These are phyloP conservation scores for Ornithoptera priamus DNA, from an alignment of 2,888 invertebrate genomes.

Conservation along the genomic window DNA sequence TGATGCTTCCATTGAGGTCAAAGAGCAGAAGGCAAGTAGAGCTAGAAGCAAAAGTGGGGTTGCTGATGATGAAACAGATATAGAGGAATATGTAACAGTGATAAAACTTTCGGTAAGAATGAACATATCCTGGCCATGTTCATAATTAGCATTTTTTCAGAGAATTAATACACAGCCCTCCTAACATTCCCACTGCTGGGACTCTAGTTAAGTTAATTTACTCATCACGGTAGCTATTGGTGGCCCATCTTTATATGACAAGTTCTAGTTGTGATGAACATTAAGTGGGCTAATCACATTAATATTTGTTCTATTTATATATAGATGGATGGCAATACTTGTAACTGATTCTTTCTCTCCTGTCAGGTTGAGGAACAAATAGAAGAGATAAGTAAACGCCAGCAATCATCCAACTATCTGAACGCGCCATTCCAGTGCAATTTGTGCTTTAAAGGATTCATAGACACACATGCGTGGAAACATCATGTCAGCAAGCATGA, in stretches of 20 bases:
- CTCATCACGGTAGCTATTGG: too few relatives aligned
- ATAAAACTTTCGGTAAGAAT: conserved; percentile 50
- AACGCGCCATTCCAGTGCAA: conserved; percentile 65
- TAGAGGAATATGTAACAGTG: conserved; percentile 53
- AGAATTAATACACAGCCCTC: too few relatives aligned
- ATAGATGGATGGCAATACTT: too few relatives aligned
- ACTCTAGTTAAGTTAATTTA: too few relatives aligned
- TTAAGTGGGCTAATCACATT: too few relatives aligned
- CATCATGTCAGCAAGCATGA: conserved; percentile 66
- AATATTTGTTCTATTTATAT: too few relatives aligned
- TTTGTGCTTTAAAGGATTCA: conserved; percentile 69
- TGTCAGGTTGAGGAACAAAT: conserved; percentile 60
- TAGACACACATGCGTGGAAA: conserved; percentile 63
- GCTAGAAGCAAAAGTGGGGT: conserved; percentile 51
- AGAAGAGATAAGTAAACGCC: conserved; percentile 59
- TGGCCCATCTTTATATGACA: too few relatives aligned
- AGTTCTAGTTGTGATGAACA: too few relatives aligned
- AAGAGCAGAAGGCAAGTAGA: conserved; percentile 36
- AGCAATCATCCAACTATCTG: conserved; percentile 60
- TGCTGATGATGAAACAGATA: conserved; percentile 44
- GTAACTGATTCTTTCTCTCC: too few relatives aligned
- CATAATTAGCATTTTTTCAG: too few relatives aligned
- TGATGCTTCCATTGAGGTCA: conserved; percentile 14
- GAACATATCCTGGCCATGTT: not conserved
- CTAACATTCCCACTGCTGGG: too few relatives aligned